Evolutionary conservation across 1,140 invertebrate species (phyloP).

Genomic region (Aphelenchoides avenae): DNA sequence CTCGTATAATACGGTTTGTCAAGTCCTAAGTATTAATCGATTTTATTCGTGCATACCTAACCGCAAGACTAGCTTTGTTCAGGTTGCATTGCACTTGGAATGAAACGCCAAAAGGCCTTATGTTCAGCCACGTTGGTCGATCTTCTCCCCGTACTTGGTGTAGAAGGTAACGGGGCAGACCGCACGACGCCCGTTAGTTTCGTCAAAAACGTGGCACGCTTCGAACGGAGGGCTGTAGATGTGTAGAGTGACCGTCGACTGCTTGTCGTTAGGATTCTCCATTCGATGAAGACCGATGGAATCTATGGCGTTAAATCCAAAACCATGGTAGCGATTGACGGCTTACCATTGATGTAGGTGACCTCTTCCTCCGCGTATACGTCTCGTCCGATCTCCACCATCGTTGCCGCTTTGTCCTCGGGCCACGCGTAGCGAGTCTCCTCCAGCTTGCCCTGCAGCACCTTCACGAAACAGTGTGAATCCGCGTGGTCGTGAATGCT

Average conservation of each 20-base stretch:
- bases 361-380: conserved; percentile 72
- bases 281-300: conserved; percentile 87
- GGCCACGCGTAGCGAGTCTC: conserved; percentile 75
- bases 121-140: conserved; percentile 35
- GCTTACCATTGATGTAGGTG: conserved; percentile 87
- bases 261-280: conserved; percentile 83
- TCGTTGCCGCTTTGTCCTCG: conserved; percentile 26
- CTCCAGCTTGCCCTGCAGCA: conserved; percentile 64
- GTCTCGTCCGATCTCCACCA: conserved; percentile 59
- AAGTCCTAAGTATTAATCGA: too few relatives aligned
- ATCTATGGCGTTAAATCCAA: conserved; percentile 74
- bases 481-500: conserved; percentile 92
- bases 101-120: too few relatives aligned
- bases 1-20: too few relatives aligned
- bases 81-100: too few relatives aligned
- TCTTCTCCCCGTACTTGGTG: conserved; percentile 45
- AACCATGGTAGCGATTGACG: too few relatives aligned
- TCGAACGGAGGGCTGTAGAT: conserved; percentile 91
- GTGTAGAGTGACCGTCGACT: conserved; percentile 83
- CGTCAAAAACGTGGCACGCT: conserved; percentile 80
- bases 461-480: conserved; percentile 95
- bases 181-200: conserved; percentile 35
- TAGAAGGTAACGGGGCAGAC: conserved; percentile 41
- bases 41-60: too few relatives aligned
- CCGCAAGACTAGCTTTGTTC: too few relatives aligned